phyloP scores from a whole-genome alignment of 2,113 vertebrate genomes.

The Colossoma macropomum region DNA sequence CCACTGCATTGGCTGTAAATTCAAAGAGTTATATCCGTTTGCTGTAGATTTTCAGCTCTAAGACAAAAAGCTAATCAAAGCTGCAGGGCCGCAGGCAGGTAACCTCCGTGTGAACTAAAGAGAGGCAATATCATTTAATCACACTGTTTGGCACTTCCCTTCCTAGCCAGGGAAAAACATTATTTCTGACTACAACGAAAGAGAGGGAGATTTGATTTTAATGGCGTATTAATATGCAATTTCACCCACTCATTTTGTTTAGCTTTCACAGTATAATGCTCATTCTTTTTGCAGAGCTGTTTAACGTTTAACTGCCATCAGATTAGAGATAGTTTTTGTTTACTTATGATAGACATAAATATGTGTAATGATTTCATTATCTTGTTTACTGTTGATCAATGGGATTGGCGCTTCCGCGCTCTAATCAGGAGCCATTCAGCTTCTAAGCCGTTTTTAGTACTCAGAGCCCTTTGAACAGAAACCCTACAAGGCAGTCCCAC shows the following conservation, averaged over 20 bases:
- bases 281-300: constrained; percentile 42
- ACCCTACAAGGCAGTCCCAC: not conserved
- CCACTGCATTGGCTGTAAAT: constrained; percentile 68
- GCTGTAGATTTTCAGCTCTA: constrained; percentile 79
- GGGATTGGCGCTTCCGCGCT: not conserved
- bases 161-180: constrained; percentile 68
- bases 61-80: constrained; percentile 86
- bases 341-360: constrained; percentile 49
- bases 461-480: not conserved
- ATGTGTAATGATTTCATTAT: constrained; percentile 41
- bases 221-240: constrained; percentile 69
- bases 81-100: constrained; percentile 80
- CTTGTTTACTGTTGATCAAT: constrained; percentile 46
- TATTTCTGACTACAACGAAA: constrained; percentile 72
- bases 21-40: constrained; percentile 70
- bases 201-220: constrained; percentile 73
- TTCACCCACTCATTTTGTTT: constrained; percentile 44
- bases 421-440: constrained; percentile 5
- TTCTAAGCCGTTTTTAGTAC: not conserved
- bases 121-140: constrained; percentile 86
- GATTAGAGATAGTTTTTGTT: constrained; percentile 52
- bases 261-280: constrained; percentile 42
- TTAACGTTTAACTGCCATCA: constrained; percentile 44
- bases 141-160: constrained; percentile 73
- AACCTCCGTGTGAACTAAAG: constrained; percentile 85